Evolutionary conservation across 2,797 vertebrate genomes (phyloP), one percentile per base, ranked within the genome.

Genomic region (Poecilia picta): DNA sequence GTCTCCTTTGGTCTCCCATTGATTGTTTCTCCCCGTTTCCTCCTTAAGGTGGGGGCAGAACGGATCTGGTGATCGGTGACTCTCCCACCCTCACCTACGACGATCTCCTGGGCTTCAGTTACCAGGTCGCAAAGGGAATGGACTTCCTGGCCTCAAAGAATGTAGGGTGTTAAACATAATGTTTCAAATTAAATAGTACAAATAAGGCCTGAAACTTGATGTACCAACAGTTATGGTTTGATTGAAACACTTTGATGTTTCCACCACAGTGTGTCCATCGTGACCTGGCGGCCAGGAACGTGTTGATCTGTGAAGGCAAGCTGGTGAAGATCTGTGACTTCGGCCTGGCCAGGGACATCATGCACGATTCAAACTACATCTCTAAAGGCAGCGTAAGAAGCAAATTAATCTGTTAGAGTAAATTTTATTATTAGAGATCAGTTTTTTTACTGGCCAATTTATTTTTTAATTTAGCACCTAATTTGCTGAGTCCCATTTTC

Each of bases 301-400:
- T 99, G 78, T 94, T 99, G 88, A 99, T 99, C 94, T 99, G 98
- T 1, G 98, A 99, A 81, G 98, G 98, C 55, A 99, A 99, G 88
- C 95, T 99, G 89, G 98, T 98, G 91, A 99, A 99, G 96, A 99
- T 99, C 90, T 99, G 98, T 84, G 98, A 99, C 95, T 99, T 99
- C 1, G 98, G 98, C 64, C 91, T 99, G 88, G 98, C 98, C 0
- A 96, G 98, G 85, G 98, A 99, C 94, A 99, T 99, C 93, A 98
- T 99, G 97, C 96, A 98, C 0, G 98, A 99, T 88, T 97, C 97
- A 47, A 99, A 99, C 93, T 99, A 99, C 79, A 99, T 99, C 91
- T 99, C 98, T 80, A 99, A 99, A 95, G 98, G 98, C 96, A 99
- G 96, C 0, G 98, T 99, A 89, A 97, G 98, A 97, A 8, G 20